Conservation (phyloP, 2,888 invertebrate genomes). For the Drosophila neonasuta region DNA sequence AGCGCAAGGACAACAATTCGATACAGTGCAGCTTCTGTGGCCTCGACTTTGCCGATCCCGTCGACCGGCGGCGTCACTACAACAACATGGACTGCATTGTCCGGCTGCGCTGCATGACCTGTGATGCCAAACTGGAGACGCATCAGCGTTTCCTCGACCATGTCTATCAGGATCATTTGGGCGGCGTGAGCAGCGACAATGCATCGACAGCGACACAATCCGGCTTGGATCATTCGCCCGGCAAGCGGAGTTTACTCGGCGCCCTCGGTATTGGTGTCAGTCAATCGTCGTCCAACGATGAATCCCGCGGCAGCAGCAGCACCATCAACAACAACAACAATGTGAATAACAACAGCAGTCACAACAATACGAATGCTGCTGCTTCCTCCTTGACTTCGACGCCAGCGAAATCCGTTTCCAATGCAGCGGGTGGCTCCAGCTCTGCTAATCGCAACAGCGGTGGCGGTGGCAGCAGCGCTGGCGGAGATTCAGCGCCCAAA, state of each 20-base stretch:
- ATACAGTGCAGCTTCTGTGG: constrained; percentile 82
- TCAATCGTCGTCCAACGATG: constrained; percentile 73
- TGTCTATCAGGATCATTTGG: constrained; percentile 81
- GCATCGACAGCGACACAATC: constrained; percentile 44
- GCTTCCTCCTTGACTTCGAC: constrained; percentile 45
- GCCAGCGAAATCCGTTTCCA: constrained; percentile 50
- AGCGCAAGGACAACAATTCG: constrained; percentile 80
- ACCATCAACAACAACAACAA: constrained; percentile 18
- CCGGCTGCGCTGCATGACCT: constrained; percentile 81
- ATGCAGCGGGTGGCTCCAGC: constrained; percentile 17
- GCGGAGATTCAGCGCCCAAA: constrained; percentile 61
- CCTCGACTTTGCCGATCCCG: constrained; percentile 81
- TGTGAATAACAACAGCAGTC: background rate
- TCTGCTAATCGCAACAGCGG: constrained; percentile 27
- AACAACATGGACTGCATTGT: constrained; percentile 83
- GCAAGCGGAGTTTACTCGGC: constrained; percentile 62
- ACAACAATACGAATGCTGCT: constrained; percentile 1
- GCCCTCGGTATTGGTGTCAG: constrained; percentile 62
- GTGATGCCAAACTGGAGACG: constrained; percentile 81
- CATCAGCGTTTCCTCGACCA: constrained; percentile 82
- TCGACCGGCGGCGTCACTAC: constrained; percentile 81
- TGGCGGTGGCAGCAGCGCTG: constrained; percentile 28
- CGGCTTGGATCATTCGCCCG: constrained; percentile 67
- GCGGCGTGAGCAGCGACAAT: constrained; percentile 62
- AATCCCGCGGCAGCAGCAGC: constrained; percentile 69